A percentile compares a stretch with the other conserved stretches of the same genome.
Conservation (phyloP, 2,113 vertebrate genomes). For the Cryptoleucopteryx plumbea region DNA sequence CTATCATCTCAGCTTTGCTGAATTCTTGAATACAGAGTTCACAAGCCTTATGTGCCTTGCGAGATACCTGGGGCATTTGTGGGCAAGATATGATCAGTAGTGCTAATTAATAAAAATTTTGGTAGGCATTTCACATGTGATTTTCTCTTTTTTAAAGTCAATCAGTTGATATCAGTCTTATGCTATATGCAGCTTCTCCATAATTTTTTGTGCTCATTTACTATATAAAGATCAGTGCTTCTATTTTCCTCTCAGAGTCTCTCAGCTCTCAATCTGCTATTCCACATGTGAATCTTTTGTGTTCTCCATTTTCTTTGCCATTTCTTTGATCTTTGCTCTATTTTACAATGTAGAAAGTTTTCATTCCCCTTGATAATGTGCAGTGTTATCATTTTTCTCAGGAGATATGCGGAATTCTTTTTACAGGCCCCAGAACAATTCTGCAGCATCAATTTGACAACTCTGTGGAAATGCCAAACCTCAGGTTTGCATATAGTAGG, state of each 20-base stretch:
- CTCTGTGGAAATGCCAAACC: neutral
- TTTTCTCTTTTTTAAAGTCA: neutral
- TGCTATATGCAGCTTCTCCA: neutral
- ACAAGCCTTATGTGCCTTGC: neutral
- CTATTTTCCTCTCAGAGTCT: neutral
- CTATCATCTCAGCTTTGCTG: neutral
- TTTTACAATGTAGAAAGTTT: conserved; percentile 1
- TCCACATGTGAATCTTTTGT: neutral
- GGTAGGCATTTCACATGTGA: neutral
- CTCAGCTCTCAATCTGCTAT: neutral
- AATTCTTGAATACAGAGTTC: neutral
- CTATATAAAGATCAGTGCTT: neutral
- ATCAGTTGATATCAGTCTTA: neutral
- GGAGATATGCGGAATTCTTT: neutral
- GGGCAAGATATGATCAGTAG: neutral
- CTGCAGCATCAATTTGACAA: neutral
- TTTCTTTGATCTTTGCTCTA: conserved; percentile 16
- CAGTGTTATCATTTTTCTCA: neutral
- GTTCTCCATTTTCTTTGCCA: neutral
- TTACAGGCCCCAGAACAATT: neutral
- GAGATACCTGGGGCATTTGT: neutral
- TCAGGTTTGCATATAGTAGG: neutral
- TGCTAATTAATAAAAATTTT: neutral
- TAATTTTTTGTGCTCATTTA: neutral
- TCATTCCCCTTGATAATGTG: neutral